Conservation (phyloP, 2,888 invertebrate genomes). For the Drosophila kokeensis region DNA sequence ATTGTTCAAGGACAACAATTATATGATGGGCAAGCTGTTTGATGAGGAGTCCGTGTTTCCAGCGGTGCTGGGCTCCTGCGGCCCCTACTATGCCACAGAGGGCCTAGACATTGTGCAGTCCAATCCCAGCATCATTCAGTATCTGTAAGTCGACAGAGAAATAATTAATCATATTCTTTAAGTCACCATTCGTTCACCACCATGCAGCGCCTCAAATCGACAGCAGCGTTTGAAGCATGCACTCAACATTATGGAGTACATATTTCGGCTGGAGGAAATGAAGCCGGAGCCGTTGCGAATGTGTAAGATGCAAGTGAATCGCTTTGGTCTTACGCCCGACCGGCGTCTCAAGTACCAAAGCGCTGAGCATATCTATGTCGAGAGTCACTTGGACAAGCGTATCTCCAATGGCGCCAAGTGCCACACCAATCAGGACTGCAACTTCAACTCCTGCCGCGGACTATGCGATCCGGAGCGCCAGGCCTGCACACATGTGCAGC, state of each 20-base stretch:
- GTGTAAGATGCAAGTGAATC: conserved; percentile 82
- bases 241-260: conserved; percentile 82
- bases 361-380: conserved; percentile 81
- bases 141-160: conserved; percentile 73
- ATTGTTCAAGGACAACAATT: conserved; percentile 84
- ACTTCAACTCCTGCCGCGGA: conserved; percentile 79
- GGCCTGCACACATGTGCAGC: conserved; percentile 81
- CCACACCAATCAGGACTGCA: conserved; percentile 77
- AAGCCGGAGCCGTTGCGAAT: conserved; percentile 84
- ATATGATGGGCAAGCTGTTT: conserved; percentile 84
- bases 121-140: conserved; percentile 79
- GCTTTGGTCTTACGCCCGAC: conserved; percentile 83
- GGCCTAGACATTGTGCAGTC: conserved; percentile 79
- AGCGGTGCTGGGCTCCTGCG: conserved; percentile 83
- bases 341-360: conserved; percentile 81
- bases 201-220: conserved; percentile 78
- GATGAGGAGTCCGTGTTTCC: conserved; percentile 84
- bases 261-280: conserved; percentile 83
- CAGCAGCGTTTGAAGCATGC: conserved; percentile 82
- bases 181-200: not conserved
- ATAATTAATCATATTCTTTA: too few species aligned
- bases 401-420: conserved; percentile 80
- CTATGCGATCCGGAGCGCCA: conserved; percentile 77
- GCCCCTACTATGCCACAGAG: conserved; percentile 84
- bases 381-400: conserved; percentile 82